Base-by-base conservation (phyloP, 1,140 invertebrate genomes). In the Drosophila carrolli region DNA sequence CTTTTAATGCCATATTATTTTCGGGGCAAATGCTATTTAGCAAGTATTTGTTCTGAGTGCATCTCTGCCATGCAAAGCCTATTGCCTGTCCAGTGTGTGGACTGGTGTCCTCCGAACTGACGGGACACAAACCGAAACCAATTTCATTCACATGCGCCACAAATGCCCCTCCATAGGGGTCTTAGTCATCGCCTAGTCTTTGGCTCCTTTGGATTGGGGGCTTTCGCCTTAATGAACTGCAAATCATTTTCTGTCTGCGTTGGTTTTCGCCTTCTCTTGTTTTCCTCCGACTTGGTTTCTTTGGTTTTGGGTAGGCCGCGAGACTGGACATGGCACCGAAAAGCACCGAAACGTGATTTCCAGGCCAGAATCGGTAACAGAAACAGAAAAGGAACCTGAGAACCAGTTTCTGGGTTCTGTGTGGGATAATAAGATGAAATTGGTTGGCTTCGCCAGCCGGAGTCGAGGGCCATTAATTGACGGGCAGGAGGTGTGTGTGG, bases 171-270 rank as follows among this genome's bases (percentile, higher is more conserved):
- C 50, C 9, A 59, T 38, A 57, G 14, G 23, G 37, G 63, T 37
- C 80, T 88, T 88, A 89, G 83, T 88, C 82, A 86, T 88, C 55
- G 73, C 66, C 67, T 67, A 55, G 79, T 67, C 56, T 40, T 40
- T 47, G 79, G 65, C 75, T 82, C 61, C 68, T 63, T 70, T 2
- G 13, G n/a, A 51, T 50, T 9, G 32, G 78, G 63, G 50, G 72
- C 53, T 56, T 62, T 75, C 60, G 65, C 71, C 75, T 85, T 90
- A 90, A 90, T 90, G 85, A 90, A 85, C 78, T 63, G 81, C 85
- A 84, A 89, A 78, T 81, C 77, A 89, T 89, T 89, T 89, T 59
- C 40, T 66, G 83, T 89, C 84, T 78, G 84, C 71, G 59, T 83
- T 76, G 79, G 62, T 57, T 77, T 74, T 35, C 51, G 60, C 57